Percentiles rank a stretch among this genome's conserved stretches.
Conservation (phyloP, 2,888 invertebrate genomes). For the Crossocerus cetratus region DNA sequence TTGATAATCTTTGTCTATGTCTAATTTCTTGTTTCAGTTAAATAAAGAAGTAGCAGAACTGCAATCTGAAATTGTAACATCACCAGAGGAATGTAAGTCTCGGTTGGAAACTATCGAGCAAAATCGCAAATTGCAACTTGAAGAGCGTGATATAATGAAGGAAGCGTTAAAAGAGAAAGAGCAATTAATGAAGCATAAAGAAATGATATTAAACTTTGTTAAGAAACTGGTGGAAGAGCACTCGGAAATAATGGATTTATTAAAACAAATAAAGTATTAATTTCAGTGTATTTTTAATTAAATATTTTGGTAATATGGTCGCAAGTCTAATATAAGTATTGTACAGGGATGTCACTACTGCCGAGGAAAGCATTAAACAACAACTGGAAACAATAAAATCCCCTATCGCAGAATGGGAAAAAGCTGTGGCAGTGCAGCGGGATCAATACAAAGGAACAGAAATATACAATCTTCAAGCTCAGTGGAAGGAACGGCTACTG, state of each 20-base stretch:
- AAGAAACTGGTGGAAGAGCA: constrained; percentile 47
- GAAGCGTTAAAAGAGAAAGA: constrained; percentile 58
- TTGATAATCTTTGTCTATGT: no score
- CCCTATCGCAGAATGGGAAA: constrained; percentile 19
- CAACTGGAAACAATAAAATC: constrained; percentile 37
- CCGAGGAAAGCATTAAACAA: constrained; percentile 37
- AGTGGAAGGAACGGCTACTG: constrained; percentile 47
- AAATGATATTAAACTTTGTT: constrained; percentile 41
- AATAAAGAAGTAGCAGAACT: constrained; percentile 48
- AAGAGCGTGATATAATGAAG: constrained; percentile 50
- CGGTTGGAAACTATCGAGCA: constrained; percentile 53
- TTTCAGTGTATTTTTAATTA: neutral
- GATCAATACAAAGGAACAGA: constrained; percentile 32
- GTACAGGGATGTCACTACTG: constrained; percentile 39
- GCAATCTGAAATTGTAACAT: constrained; percentile 56
- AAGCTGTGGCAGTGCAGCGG: constrained; percentile 27
- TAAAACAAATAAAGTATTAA: constrained; percentile 49
- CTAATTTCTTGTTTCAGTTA: constrained; percentile 2
- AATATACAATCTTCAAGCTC: constrained; percentile 29
- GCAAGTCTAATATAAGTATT: constrained; percentile 4
- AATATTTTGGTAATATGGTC: neutral
- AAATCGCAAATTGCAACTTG: constrained; percentile 36
- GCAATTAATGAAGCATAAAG: constrained; percentile 49
- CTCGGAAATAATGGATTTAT: constrained; percentile 38
- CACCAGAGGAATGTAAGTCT: constrained; percentile 55